Base-by-base conservation (phyloP, 2,888 invertebrate species). In the Acrobasis suavella region DNA sequence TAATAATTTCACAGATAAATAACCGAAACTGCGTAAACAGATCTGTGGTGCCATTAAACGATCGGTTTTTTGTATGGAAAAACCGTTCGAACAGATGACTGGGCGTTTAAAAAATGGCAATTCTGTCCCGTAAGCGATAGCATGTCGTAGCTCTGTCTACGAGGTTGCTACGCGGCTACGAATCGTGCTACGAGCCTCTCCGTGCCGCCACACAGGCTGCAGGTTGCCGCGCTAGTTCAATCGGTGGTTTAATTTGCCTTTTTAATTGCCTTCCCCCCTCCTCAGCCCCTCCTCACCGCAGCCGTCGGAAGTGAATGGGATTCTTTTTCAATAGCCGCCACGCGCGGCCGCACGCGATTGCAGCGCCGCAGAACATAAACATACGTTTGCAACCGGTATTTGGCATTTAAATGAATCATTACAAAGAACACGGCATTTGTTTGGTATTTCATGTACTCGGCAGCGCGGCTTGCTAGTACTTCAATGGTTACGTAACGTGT, bases 171-270 rank as follows among this genome's bases (percentile, higher is more conserved):
- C 7, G 32, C 32, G 7, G 49, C 7, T 32, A 32, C 32, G 32
- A 32, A 32, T 32, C 22, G 16, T 14, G 56, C 56, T 56, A 56
- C 42, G 46, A 56, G 56, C 32, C 32, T 8, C 5, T 32, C 2
- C 5, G 32, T 32, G 32, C 32, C 7, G 2, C 32, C 7, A 7
- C 2, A 32, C 42, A 46, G 16, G 37, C 38, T 9, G 52, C 17
- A 9, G 1, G 16, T 17, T 42, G 46, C 42, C 42, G 42, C 42
- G 42, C 56, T 56, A 55, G 55, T 56, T 56, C 56, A 22, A 46
- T 56, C 42, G 17, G 56, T 17, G 56, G 56, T 56, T 56, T 56
- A 42, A 56, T 56, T 56, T 42, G 56, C 39, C 55, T 56, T 56
- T 56, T 56, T 56, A 56, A 56, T 56, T 56, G 39, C 39, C 55